Conservation (phyloP, 1,140 invertebrate genomes). For the Papilio dardanus region DNA sequence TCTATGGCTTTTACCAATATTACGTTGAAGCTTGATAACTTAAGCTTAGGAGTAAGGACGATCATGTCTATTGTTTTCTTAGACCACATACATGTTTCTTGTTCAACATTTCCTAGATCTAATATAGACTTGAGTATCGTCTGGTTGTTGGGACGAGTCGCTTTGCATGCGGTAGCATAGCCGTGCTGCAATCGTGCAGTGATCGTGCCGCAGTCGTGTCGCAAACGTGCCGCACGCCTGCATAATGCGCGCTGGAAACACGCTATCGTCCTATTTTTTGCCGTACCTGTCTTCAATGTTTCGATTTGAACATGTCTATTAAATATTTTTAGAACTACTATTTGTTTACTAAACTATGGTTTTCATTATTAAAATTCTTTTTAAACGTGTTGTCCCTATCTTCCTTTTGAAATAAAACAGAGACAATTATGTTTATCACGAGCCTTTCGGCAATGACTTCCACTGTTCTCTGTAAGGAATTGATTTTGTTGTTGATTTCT, state of each 20-base stretch:
- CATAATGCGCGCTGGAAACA: conserved; percentile 64
- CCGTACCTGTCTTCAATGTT: conserved; percentile 60
- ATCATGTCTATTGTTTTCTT: not conserved
- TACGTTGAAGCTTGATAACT: not conserved
- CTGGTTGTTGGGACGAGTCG: not conserved
- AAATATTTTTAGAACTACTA: conserved; percentile 46
- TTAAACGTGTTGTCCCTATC: too few relatives aligned
- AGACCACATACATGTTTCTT: not conserved
- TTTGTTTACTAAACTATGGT: conserved; percentile 12
- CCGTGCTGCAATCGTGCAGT: too few relatives aligned
- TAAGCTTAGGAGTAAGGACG: not conserved
- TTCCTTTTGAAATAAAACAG: too few relatives aligned
- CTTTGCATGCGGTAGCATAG: conserved; percentile 29
- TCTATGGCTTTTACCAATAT: too few relatives aligned
- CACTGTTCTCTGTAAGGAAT: too few relatives aligned
- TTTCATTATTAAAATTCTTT: too few relatives aligned
- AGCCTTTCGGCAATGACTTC: too few relatives aligned
- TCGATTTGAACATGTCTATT: conserved; percentile 74
- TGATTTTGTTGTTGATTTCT: too few relatives aligned
- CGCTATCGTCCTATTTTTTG: conserved; percentile 75
- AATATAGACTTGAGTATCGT: conserved; percentile 9
- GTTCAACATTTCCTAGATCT: not conserved
- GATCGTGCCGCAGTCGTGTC: not conserved
- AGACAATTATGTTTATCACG: too few relatives aligned
- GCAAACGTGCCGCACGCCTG: conserved; percentile 75